Evolutionary conservation across 2,113 vertebrate species (phyloP), one percentile per base, ranked within the genome.

Genomic region (Syrrhaptes paradoxus): DNA sequence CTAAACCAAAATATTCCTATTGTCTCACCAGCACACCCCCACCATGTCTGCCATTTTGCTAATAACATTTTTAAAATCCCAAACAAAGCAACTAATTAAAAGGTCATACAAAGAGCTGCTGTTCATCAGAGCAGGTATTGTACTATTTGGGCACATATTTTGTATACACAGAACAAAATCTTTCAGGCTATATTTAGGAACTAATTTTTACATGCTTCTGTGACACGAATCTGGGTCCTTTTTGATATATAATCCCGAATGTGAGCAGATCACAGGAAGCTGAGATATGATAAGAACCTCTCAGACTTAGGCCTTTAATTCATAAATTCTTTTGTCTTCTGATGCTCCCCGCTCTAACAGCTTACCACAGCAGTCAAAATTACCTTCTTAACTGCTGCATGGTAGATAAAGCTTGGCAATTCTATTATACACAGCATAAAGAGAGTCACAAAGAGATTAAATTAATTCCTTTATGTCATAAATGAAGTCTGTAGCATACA

Each of bases 381-480:
- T 82, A 93, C 86, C 80, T 84, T 86, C 89, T 90, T 49, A 95
- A 85, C 73, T 87, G 86, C 85, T 92, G 66, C 77, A 78, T 17
- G 46, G 70, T 29, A 95, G 76, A 86, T 81, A 92, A 75, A 92
- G 70, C 92, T 91, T 75, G 76, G 70, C 93, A 96, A 78, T 89
- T 58, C 61, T 86, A 90, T 81, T 65, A 89, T 79, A 92, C 21
- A 76, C 84, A 92, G 74, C n/a, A 93, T 32, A 89, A 85, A 94
- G 36, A 86, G 68, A 87, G 68, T 71, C 72, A 88, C 75, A 81
- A 91, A 83, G 76, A 95, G 80, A 93, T 87, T 86, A 88, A 76
- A 85, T 94, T 83, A 96, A 94, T 93, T 93, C 85, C 54, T 88
- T 90, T 87, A 68, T 63, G 57, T 85, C 57, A 65, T 9, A 84